Conservation (phyloP, 2,888 invertebrate genomes). For the Tricholauxania praeusta region DNA sequence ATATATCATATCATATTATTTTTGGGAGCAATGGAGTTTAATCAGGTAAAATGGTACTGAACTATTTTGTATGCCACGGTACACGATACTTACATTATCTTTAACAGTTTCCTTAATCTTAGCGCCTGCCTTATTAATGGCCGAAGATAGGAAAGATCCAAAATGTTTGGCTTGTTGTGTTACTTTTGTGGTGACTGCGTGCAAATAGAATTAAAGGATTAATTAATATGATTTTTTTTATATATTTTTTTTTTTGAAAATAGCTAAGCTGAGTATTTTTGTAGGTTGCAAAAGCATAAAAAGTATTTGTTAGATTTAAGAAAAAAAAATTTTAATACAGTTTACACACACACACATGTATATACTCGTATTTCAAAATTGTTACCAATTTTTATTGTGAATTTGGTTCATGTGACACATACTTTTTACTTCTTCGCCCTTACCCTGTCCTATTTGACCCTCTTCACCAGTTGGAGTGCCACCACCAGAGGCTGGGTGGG, state of each 20-base stretch:
- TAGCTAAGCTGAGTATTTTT: neutral
- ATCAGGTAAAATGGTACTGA: too few species aligned
- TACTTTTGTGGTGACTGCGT: conserved; percentile 86
- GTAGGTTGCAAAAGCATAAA: neutral
- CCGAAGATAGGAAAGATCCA: conserved; percentile 93
- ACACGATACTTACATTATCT: conserved; percentile 83
- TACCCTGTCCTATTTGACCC: conserved; percentile 82
- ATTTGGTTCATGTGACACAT: conserved; percentile 59
- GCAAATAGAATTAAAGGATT: neutral
- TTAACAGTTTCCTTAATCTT: conserved; percentile 97
- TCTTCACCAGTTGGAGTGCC: conserved; percentile 83
- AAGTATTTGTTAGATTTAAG: conserved; percentile 32
- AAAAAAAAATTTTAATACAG: conserved; percentile 2
- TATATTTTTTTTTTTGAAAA: neutral
- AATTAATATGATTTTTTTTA: neutral
- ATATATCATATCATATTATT: too few species aligned
- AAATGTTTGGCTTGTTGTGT: conserved; percentile 90
- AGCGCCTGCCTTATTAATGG: conserved; percentile 95
- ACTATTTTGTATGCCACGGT: too few species aligned
- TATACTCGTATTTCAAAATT: conserved; percentile 13
- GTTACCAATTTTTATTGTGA: conserved; percentile 55
- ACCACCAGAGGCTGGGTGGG: conserved; percentile 82
- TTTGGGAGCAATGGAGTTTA: too few species aligned
- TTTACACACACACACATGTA: conserved; percentile 35
- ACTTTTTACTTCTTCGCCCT: conserved; percentile 66